Evolutionary conservation across 2,113 vertebrate genomes (phyloP).

Genomic region (Malaclemys terrapin): DNA sequence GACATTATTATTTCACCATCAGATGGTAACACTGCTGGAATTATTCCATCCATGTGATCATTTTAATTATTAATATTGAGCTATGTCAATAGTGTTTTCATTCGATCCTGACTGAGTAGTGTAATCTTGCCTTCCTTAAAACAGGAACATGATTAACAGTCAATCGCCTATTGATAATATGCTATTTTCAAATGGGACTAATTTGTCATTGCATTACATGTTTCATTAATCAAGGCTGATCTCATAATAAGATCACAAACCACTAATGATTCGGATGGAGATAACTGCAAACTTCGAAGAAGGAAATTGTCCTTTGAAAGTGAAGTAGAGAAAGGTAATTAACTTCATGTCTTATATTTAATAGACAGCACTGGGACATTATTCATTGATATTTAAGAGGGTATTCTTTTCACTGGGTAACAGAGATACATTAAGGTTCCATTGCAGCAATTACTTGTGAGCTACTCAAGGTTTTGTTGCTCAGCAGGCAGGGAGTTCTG

Average conservation of each 20-base stretch:
- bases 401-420: constrained; percentile 21
- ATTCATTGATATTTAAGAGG: constrained; percentile 31
- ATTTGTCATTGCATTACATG: constrained; percentile 67
- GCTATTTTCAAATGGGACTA: constrained; percentile 55
- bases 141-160: constrained; percentile 43
- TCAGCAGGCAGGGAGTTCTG: background rate
- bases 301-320: constrained; percentile 94
- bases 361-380: constrained; percentile 38
- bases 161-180: constrained; percentile 42
- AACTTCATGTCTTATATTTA: constrained; percentile 60
- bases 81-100: constrained; percentile 5
- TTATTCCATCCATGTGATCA: background rate
- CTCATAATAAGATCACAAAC: constrained; percentile 80
- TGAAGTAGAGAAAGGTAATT: constrained; percentile 89
- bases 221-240: constrained; percentile 80
- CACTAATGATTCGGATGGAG: constrained; percentile 85
- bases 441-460: background rate
- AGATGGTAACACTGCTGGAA: constrained; percentile 13
- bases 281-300: constrained; percentile 85
- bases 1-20: constrained; percentile 37
- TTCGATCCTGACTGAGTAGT: constrained; percentile 17
- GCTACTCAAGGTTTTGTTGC: background rate
- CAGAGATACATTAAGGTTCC: background rate
- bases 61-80: constrained; percentile 30
- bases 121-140: constrained; percentile 41